Evolutionary conservation across 2,113 vertebrate species (phyloP), one percentile per base, ranked within the genome.

Genomic region (Poecilia latipinna): DNA sequence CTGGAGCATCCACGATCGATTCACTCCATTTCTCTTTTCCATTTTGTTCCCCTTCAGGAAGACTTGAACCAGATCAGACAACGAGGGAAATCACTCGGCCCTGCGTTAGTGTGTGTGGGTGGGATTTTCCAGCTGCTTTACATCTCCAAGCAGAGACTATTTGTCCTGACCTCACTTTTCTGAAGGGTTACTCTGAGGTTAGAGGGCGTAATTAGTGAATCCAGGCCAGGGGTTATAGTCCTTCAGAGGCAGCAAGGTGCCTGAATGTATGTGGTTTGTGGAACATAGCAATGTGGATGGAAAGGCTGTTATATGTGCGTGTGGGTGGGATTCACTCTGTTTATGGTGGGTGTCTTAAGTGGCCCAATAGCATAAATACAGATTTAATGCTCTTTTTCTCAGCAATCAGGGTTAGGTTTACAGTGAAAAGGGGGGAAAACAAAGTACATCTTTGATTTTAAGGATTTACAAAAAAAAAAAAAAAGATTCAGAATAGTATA

Each of bases 81-180:
- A 93, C 79, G 94, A 96, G 93, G 96, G 96, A 93, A 94, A 96
- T 92, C 77, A 85, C 95, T 92, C 73, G 94, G 94, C 94, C 94
- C 39, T 42, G 93, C 35, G 10, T 37, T 37, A 37, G 35, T 37
- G 32, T 78, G 64, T 65, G 65, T 65, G 35, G 68, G 31, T 64
- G 4, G 32, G 65, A 28, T 11, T 13, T 42, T 69, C 57, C 31
- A 65, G 22, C 70, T 63, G 60, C 73, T 48, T 54, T 3, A 61
- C n/a, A 74, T 66, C 77, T 51, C 73, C 22, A 0, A 54, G 62
- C 13, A 57, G 73, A 69, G 33, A 31, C 3, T 65, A 24, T 37
- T 2, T 57, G 17, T 6, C 73, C 77, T 70, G 80, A 75, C 83
- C 67, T 78, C 64, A 22, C 28, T 10, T 54, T 37, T 66, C 44